Percentiles rank a stretch among this genome's conserved stretches.
Evolutionary conservation across 2,797 vertebrate species (phyloP).

Genomic region (Ctenosaura bakeri): DNA sequence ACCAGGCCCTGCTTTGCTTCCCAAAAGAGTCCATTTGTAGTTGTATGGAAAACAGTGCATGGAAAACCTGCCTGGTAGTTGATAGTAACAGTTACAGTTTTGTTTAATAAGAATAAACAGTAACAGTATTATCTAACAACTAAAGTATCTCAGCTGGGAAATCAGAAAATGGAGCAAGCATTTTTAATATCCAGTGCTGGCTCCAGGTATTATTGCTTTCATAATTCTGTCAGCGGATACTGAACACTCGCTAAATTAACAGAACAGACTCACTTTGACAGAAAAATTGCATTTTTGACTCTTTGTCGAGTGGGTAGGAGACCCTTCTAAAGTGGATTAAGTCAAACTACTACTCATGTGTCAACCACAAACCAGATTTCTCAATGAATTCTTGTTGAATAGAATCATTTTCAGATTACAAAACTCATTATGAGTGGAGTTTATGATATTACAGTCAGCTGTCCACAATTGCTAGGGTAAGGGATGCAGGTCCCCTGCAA

Average conservation of each 20-base stretch:
- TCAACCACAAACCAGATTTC: not conserved
- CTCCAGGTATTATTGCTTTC: conserved; percentile 14
- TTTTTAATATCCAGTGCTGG: conserved; percentile 16
- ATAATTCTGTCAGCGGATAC: not conserved
- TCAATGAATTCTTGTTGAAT: not conserved
- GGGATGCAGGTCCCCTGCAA: too few relatives aligned
- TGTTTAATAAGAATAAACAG: too few relatives aligned
- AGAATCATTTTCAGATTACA: conserved; percentile 5
- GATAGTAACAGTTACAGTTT: too few relatives aligned
- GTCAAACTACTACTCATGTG: not conserved
- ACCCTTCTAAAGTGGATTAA: too few relatives aligned
- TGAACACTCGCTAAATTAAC: not conserved
- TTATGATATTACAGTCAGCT: too few relatives aligned
- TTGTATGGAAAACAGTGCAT: too few relatives aligned
- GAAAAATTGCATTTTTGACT: not conserved
- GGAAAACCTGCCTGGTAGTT: too few relatives aligned
- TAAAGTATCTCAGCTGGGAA: conserved; percentile 37
- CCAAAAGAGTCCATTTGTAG: too few relatives aligned
- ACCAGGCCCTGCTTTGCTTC: too few relatives aligned
- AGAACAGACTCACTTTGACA: conserved; percentile 3
- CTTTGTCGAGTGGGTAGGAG: too few relatives aligned
- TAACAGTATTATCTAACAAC: too few relatives aligned
- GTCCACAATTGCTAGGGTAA: too few relatives aligned
- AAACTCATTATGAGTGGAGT: not conserved
- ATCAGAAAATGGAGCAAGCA: conserved; percentile 26